These are phyloP conservation scores for Tragopan temminckii DNA, from an alignment of 2,797 vertebrate genomes.

Conservation along the genomic window DNA sequence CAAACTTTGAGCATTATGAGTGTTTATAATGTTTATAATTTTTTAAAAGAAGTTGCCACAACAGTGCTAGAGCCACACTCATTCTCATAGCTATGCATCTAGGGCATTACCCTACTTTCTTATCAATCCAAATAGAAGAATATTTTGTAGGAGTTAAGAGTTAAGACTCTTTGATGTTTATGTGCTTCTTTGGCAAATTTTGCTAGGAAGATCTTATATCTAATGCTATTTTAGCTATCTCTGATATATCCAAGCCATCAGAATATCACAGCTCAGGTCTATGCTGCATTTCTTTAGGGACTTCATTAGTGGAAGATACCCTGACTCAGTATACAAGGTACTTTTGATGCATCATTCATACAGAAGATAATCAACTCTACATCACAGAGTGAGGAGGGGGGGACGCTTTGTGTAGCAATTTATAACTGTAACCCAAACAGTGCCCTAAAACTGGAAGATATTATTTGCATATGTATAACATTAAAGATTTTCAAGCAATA, in stretches of 20 bases:
- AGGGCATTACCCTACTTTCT: slow-evolving; percentile 71
- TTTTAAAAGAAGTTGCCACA: not conserved
- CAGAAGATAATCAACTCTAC: not conserved
- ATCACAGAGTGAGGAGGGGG: not conserved
- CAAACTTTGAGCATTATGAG: not conserved
- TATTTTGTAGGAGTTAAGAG: slow-evolving; percentile 27
- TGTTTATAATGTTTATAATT: not conserved
- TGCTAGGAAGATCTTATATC: slow-evolving; percentile 46
- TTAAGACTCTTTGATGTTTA: slow-evolving; percentile 67
- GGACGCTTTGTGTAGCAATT: not conserved
- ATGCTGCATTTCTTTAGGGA: slow-evolving; percentile 69
- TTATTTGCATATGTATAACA: slow-evolving; percentile 9
- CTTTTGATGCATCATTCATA: slow-evolving; percentile 58
- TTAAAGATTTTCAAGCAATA: not conserved
- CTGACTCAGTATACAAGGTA: slow-evolving; percentile 22
- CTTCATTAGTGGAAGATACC: slow-evolving; percentile 74
- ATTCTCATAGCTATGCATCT: slow-evolving; percentile 56
- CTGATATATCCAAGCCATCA: slow-evolving; percentile 60
- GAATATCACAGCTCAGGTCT: slow-evolving; percentile 43
- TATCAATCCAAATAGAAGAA: slow-evolving; percentile 60
- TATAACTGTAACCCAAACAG: not conserved
- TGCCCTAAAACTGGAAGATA: not conserved
- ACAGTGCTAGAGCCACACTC: not conserved
- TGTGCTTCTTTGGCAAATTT: slow-evolving; percentile 49
- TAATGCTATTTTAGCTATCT: slow-evolving; percentile 54